Percentiles rank a stretch among this genome's conserved stretches.
Conservation (phyloP, 1,140 invertebrate genomes). For the Leptinotarsa undecemlineata region DNA sequence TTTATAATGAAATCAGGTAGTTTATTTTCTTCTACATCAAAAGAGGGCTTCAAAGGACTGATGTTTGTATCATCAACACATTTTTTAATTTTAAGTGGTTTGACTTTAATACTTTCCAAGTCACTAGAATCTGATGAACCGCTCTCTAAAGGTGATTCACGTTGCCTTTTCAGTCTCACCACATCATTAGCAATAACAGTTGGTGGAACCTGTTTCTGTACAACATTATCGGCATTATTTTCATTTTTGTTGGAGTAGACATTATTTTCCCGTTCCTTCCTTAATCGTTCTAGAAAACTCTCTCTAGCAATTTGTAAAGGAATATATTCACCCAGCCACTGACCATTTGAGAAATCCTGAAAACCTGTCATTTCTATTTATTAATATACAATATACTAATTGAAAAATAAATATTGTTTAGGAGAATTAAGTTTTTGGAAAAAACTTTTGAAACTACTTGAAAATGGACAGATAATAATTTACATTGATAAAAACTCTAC, state of each 20-base stretch:
- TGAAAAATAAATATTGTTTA: too few species aligned
- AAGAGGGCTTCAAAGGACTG: not conserved
- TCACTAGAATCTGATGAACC: slow-evolving; percentile 6
- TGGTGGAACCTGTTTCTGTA: slow-evolving; percentile 1
- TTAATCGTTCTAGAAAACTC: slow-evolving; percentile 53
- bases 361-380: slow-evolving; percentile 46
- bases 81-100: not conserved
- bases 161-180: not conserved
- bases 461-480: too few species aligned
- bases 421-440: too few species aligned
- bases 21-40: slow-evolving; percentile 17
- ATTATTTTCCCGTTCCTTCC: slow-evolving; percentile 48
- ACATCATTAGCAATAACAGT: not conserved
- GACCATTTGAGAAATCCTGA: slow-evolving; percentile 36
- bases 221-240: not conserved
- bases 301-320: slow-evolving; percentile 52
- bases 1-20: slow-evolving; percentile 36
- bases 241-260: not conserved
- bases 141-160: not conserved
- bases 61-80: not conserved
- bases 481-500: too few species aligned
- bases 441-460: too few species aligned
- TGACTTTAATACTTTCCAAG: slow-evolving; percentile 10
- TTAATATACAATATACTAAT: slow-evolving; percentile 15
- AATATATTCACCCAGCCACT: slow-evolving; percentile 45